Conservation (phyloP, 2,888 invertebrate species). For the Andrena dorsata region DNA sequence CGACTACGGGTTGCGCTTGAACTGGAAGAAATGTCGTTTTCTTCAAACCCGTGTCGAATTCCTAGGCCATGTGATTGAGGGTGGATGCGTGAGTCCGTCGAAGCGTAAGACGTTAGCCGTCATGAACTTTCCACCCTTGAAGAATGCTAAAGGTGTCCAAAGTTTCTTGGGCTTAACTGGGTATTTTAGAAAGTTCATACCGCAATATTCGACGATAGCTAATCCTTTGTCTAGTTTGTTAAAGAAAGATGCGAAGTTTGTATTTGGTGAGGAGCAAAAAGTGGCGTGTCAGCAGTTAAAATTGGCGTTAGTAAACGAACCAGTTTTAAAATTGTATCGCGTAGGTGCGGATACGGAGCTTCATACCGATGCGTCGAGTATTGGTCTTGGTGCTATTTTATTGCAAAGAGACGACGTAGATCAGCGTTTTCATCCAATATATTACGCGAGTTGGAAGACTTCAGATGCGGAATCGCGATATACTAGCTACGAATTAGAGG, state of each 20-base stretch:
- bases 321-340: neutral
- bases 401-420: slow-evolving; percentile 63
- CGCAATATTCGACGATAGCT: slow-evolving; percentile 65
- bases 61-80: slow-evolving; percentile 11
- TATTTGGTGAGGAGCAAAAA: neutral
- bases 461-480: slow-evolving; percentile 59
- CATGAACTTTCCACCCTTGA: slow-evolving; percentile 47
- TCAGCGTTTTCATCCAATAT: slow-evolving; percentile 60
- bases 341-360: neutral
- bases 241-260: slow-evolving; percentile 30
- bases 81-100: slow-evolving; percentile 2
- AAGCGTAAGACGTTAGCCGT: slow-evolving; percentile 57
- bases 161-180: slow-evolving; percentile 63
- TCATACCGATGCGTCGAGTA: slow-evolving; percentile 14
- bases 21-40: slow-evolving; percentile 27
- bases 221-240: slow-evolving; percentile 71
- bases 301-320: neutral
- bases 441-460: slow-evolving; percentile 68
- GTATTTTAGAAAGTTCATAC: slow-evolving; percentile 67
- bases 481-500: slow-evolving; percentile 37
- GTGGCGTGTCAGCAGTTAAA: neutral
- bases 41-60: slow-evolving; percentile 2
- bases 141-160: neutral
- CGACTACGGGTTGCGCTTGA: slow-evolving; percentile 17
- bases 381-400: slow-evolving; percentile 64